Evolutionary conservation across 2,797 vertebrate species (phyloP).

Genomic region (Florisuga fusca): DNA sequence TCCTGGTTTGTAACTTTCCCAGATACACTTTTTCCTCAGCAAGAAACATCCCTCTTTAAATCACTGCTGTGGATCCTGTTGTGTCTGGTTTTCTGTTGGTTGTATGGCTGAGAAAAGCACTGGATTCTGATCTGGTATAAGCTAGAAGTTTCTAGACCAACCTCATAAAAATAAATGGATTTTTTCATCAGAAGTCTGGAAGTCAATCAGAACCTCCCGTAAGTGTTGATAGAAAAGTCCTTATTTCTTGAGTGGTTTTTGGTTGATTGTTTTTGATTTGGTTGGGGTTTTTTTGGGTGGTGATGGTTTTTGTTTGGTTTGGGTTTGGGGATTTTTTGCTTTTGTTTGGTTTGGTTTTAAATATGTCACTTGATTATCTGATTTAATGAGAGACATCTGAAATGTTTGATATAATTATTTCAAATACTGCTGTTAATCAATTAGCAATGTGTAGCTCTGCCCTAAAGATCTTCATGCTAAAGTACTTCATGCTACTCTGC

Average conservation of each 20-base stretch:
- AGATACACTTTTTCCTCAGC: background rate
- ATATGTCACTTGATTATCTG: background rate
- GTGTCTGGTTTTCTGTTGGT: background rate
- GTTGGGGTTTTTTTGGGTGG: too few species aligned
- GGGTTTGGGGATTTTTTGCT: too few species aligned
- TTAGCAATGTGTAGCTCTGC: background rate
- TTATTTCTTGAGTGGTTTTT: background rate
- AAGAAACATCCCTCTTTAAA: background rate
- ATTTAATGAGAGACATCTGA: background rate
- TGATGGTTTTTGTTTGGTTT: background rate
- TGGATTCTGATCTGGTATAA: background rate
- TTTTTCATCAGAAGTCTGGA: background rate
- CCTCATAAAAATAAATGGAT: background rate
- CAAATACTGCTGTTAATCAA: background rate
- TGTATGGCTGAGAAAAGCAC: background rate
- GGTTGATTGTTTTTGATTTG: background rate
- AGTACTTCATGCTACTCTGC: background rate
- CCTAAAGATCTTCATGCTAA: background rate
- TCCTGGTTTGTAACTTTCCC: background rate
- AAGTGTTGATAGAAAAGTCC: background rate
- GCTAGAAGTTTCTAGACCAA: background rate
- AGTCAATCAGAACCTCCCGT: background rate
- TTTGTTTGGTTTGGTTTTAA: background rate
- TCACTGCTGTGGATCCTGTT: background rate
- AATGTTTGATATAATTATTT: background rate